Conservation (phyloP, 1,140 invertebrate genomes). For the Drosophila sp. region DNA sequence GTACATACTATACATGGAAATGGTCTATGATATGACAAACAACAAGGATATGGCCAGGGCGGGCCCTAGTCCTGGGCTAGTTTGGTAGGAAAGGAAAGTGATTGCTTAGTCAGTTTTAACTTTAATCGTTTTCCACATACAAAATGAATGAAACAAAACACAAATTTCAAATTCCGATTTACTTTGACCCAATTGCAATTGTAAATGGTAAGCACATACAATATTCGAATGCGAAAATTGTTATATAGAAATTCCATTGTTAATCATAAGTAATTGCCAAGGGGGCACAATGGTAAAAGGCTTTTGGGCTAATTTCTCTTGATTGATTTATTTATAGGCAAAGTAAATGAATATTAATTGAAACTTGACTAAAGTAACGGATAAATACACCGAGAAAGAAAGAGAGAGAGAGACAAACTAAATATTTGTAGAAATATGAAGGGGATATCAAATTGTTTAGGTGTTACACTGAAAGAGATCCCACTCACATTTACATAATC, state of each 20-base stretch:
- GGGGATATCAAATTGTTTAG: neutral
- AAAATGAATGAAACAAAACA: conserved; percentile 37
- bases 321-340: conserved; percentile 7
- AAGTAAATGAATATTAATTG: conserved; percentile 10
- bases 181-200: conserved; percentile 20
- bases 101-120: conserved; percentile 20
- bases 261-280: conserved; percentile 10
- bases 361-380: neutral
- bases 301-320: conserved; percentile 4
- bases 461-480: neutral
- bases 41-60: no score
- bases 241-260: conserved; percentile 10
- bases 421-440: neutral
- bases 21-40: neutral
- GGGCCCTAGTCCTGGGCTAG: no score
- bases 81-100: conserved; percentile 1
- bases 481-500: neutral
- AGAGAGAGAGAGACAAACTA: neutral
- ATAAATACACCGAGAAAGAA: neutral
- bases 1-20: neutral
- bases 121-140: conserved; percentile 55
- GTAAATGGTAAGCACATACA: neutral
- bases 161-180: conserved; percentile 2
- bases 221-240: conserved; percentile 4
- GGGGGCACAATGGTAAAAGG: neutral